Conservation (phyloP, 2,888 invertebrate species). For the Drosophila robusta region DNA sequence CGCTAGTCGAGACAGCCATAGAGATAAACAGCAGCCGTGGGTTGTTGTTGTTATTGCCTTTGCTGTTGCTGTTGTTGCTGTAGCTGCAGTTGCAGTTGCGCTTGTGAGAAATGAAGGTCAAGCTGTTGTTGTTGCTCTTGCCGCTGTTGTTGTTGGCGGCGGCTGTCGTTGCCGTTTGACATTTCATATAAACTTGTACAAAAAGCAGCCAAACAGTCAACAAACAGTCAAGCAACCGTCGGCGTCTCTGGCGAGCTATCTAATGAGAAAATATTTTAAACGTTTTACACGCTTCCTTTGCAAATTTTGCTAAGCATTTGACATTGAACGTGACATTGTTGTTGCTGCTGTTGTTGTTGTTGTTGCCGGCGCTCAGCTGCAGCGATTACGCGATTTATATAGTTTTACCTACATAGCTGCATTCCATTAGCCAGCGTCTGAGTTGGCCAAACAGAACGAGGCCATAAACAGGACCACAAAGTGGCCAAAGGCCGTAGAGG, state of each 20-base stretch:
- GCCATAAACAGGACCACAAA: constrained; percentile 52
- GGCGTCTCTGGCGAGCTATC: constrained; percentile 57
- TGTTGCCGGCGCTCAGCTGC: constrained; percentile 57
- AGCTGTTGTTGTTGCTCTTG: constrained; percentile 31
- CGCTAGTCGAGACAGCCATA: constrained; percentile 64
- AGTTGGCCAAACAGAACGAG: constrained; percentile 24
- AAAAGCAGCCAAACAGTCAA: constrained; percentile 24
- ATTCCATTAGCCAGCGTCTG: constrained; percentile 45
- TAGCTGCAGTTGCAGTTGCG: constrained; percentile 56
- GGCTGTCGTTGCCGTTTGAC: constrained; percentile 66
- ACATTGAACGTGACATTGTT: constrained; percentile 80
- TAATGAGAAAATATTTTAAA: constrained; percentile 79
- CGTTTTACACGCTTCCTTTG: constrained; percentile 79
- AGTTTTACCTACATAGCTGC: constrained; percentile 43
- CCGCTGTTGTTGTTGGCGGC: constrained; percentile 26
- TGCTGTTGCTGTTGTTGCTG: constrained; percentile 33
- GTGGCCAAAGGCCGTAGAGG: background rate
- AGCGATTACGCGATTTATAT: constrained; percentile 69
- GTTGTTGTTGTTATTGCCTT: constrained; percentile 46
- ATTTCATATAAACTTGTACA: constrained; percentile 73
- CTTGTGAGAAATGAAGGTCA: constrained; percentile 77
- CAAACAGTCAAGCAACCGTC: constrained; percentile 36
- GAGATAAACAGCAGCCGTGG: constrained; percentile 72
- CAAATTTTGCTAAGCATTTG: constrained; percentile 71
- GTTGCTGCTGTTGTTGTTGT: constrained; percentile 41